Evolutionary conservation across 2,113 vertebrate genomes (phyloP).

Genomic region (Tichodroma muraria): DNA sequence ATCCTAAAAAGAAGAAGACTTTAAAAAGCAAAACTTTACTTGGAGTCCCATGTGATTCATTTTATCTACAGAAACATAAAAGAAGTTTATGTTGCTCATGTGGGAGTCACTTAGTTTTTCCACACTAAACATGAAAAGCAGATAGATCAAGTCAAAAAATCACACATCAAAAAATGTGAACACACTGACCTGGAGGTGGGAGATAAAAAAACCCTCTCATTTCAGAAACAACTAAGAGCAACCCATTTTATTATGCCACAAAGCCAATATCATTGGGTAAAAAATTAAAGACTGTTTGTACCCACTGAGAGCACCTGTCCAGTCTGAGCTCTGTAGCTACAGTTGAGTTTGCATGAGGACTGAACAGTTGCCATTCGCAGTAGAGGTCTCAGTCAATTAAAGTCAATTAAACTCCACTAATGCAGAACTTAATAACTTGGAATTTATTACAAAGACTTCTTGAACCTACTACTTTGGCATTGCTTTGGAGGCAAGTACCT

Average conservation of each 20-base stretch:
- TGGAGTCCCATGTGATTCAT: background rate
- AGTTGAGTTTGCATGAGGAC: background rate
- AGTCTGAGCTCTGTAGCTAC: background rate
- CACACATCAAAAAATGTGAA: background rate
- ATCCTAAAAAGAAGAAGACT: background rate
- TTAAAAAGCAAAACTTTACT: background rate
- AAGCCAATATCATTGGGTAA: background rate
- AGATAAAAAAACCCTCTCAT: background rate
- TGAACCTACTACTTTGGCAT: background rate
- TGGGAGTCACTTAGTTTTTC: background rate
- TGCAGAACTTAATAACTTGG: background rate
- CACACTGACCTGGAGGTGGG: background rate
- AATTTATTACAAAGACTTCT: background rate
- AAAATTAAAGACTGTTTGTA: background rate
- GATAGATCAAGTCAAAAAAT: background rate
- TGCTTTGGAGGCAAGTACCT: background rate
- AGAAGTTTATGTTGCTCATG: background rate
- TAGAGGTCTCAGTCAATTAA: background rate
- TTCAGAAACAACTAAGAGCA: background rate
- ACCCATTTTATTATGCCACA: background rate
- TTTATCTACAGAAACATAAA: background rate
- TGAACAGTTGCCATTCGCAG: background rate
- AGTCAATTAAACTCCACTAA: background rate
- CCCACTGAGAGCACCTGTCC: background rate
- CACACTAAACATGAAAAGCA: background rate